phyloP scores from a whole-genome alignment of 2,113 vertebrate genomes.

The Glaucidium brasilianum region DNA sequence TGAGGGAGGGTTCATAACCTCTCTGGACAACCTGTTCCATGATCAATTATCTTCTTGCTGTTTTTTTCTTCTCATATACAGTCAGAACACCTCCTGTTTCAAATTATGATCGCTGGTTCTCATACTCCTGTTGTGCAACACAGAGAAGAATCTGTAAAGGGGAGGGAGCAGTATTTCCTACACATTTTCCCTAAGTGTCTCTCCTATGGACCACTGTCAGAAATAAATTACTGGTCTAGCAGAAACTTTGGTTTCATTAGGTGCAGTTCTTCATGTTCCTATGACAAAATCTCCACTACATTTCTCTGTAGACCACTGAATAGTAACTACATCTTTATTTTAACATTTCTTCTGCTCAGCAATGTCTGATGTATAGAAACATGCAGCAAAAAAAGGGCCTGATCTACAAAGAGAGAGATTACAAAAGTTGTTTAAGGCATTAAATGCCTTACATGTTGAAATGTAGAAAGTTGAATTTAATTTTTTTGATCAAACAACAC shows the following conservation, averaged over 20 bases:
- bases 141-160: neutral
- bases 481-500: neutral
- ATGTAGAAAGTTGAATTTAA: neutral
- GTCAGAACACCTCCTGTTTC: neutral
- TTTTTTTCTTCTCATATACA: neutral
- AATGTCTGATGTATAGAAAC: neutral
- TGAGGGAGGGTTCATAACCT: neutral
- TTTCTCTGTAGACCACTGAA: neutral
- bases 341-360: neutral
- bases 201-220: neutral
- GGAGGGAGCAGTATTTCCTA: neutral
- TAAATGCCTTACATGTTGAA: neutral
- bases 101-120: neutral
- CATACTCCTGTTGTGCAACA: neutral
- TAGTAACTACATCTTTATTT: neutral
- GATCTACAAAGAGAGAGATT: neutral
- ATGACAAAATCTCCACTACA: neutral
- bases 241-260: neutral
- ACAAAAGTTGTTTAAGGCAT: neutral
- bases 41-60: neutral
- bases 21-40: neutral
- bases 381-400: neutral
- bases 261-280: neutral
- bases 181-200: neutral
- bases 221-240: neutral